These are phyloP conservation scores for Bufo bufo DNA, from an alignment of 2,113 vertebrate species.

Conservation along the genomic window DNA sequence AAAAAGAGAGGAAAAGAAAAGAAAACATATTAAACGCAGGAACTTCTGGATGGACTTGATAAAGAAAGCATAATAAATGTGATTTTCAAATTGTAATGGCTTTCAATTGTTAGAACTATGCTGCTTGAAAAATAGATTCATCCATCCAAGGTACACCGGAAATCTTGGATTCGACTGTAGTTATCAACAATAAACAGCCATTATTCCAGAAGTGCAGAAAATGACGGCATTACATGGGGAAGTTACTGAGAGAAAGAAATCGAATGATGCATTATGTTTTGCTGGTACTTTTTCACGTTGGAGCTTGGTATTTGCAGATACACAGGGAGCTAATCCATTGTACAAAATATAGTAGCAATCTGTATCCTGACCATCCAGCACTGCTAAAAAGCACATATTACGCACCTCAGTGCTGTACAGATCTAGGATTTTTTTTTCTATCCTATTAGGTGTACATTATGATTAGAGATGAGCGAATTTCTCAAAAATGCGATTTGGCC, in stretches of 20 bases:
- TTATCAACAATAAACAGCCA: constrained; percentile 47
- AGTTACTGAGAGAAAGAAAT: constrained; percentile 47
- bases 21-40: constrained; percentile 66
- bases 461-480: not conserved
- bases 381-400: not conserved
- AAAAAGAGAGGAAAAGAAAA: constrained; percentile 59
- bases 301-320: constrained; percentile 14
- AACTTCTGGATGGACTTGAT: constrained; percentile 71
- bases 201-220: constrained; percentile 54
- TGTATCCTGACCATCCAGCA: not conserved
- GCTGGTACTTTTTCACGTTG: constrained; percentile 57
- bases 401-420: not conserved
- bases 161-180: constrained; percentile 60
- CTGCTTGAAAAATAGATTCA: constrained; percentile 68
- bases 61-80: constrained; percentile 66
- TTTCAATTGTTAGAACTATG: constrained; percentile 72
- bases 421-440: not conserved
- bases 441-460: constrained; percentile 46
- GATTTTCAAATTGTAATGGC: constrained; percentile 75
- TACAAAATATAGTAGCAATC: constrained; percentile 48
- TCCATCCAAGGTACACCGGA: constrained; percentile 64
- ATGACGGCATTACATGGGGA: constrained; percentile 8
- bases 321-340: constrained; percentile 55
- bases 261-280: constrained; percentile 59
- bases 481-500: too few relatives aligned